Evolutionary conservation across 2,888 invertebrate genomes (phyloP), one percentile per base, ranked within the genome.

Genomic region (Synanthedon myopaeformis): DNA sequence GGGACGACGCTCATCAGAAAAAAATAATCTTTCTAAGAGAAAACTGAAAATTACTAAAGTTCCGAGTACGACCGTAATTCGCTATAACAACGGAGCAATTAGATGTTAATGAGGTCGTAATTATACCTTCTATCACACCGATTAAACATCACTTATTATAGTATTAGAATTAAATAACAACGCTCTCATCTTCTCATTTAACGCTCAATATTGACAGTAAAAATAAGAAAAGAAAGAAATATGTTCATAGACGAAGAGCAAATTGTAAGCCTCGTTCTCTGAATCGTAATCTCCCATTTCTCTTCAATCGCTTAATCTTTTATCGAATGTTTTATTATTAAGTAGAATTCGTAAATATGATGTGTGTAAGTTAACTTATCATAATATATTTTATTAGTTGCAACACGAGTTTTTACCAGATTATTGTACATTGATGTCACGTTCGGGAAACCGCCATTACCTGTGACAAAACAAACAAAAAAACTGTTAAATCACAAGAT

Each of bases 41-140:
- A 58, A 55, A 53, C 55, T 58, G 61, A 62, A 62, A 67, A 69
- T 68, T 67, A 66, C 59, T 62, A 56, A n/a, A 60, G 55, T 74
- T 70, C 71, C 58, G 52, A 70, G 71, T 71, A 74, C 58, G 58
- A 62, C 62, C 57, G 59, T 59, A 61, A 62, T 63, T 61, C 60
- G 62, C 57, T 58, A 52, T 54, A 55, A 42, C 57, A 45, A 61
- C 59, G 55, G 55, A 41, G 58, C 68, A 70, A 72, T 75, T 74
- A 63, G 66, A 54, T 45, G 13, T 45, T 35, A 45, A 45, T 45
- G 45, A 45, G 45, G 14, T 45, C 14, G 13, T 45, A 45, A 45
- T 45, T 45, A 5, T 10, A 35, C 10, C 6, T 35, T 35, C 35
- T 10, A 35, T 35, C 2, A 35, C 35, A 10, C 10, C 35, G 10